A percentile compares a stretch with the other conserved stretches of the same genome.
Conservation (phyloP, 2,888 invertebrate species). For the Thecophora atra region DNA sequence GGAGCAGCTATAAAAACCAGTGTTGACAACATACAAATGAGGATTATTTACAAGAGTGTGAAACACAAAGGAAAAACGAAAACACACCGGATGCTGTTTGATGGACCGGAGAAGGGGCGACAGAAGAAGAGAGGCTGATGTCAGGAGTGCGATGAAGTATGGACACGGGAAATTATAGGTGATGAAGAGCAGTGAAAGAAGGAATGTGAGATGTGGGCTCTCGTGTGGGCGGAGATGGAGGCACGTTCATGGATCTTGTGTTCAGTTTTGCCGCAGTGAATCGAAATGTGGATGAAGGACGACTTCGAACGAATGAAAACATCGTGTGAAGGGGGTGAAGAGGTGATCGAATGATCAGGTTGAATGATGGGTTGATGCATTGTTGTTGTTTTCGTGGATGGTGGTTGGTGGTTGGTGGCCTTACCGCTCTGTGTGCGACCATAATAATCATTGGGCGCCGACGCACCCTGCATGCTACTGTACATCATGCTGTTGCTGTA, state of each 20-base stretch:
- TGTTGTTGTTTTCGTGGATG: constrained; percentile 19
- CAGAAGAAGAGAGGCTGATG: neutral
- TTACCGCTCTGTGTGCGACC: constrained; percentile 65
- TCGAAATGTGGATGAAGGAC: neutral
- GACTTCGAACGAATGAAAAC: neutral
- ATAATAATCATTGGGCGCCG: constrained; percentile 63
- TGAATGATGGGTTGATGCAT: neutral
- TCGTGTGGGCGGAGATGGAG: neutral
- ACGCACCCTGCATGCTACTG: constrained; percentile 52
- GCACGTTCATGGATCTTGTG: too few species aligned
- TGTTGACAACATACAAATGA: constrained; percentile 7
- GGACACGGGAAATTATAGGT: constrained; percentile 34
- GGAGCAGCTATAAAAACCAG: neutral
- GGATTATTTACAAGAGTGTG: constrained; percentile 33
- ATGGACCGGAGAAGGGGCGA: neutral
- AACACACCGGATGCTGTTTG: neutral
- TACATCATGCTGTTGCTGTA: constrained; percentile 54
- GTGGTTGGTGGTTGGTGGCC: constrained; percentile 43
- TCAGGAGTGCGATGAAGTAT: neutral
- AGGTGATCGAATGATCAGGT: too few species aligned
- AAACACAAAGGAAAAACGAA: neutral
- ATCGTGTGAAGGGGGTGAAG: neutral
- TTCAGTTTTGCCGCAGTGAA: too few species aligned
- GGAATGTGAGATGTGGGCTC: neutral
- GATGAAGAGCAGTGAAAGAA: too few species aligned